These are phyloP conservation scores for Gerris buenoi DNA, from an alignment of 1,140 invertebrate genomes.

Conservation along the genomic window DNA sequence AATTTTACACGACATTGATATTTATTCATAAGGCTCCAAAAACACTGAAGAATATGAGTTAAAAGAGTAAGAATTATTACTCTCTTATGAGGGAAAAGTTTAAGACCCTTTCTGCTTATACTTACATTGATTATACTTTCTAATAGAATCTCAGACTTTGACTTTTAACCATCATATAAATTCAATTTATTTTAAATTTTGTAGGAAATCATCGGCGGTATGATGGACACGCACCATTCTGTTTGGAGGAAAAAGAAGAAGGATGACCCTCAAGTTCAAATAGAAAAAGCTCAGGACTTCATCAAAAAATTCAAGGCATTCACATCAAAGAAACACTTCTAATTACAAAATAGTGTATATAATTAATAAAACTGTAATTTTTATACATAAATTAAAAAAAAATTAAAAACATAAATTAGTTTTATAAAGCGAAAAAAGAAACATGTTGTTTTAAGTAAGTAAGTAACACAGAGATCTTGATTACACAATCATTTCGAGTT, in stretches of 20 bases:
- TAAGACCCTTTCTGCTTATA: no score
- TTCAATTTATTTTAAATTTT: no score
- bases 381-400: neutral
- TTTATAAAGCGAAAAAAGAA: neutral
- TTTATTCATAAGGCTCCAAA: no score
- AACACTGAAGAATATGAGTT: no score
- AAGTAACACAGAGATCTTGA: neutral
- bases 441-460: neutral
- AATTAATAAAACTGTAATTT: neutral
- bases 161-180: no score
- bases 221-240: slow-evolving; percentile 72
- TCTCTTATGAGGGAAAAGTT: no score
- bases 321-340: neutral
- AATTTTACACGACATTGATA: no score
- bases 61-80: no score
- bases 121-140: no score
- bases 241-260: slow-evolving; percentile 65
- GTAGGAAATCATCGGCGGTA: slow-evolving; percentile 86
- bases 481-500: slow-evolving; percentile 98
- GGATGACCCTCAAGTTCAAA: slow-evolving; percentile 1
- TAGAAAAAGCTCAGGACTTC: slow-evolving; percentile 3
- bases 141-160: no score
- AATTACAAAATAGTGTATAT: neutral
- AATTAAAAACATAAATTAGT: neutral
- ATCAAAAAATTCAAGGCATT: slow-evolving; percentile 2